Percentiles rank a stretch among this genome's conserved stretches.
Evolutionary conservation across 2,797 vertebrate genomes (phyloP).

Genomic region (Cuculus canorus): DNA sequence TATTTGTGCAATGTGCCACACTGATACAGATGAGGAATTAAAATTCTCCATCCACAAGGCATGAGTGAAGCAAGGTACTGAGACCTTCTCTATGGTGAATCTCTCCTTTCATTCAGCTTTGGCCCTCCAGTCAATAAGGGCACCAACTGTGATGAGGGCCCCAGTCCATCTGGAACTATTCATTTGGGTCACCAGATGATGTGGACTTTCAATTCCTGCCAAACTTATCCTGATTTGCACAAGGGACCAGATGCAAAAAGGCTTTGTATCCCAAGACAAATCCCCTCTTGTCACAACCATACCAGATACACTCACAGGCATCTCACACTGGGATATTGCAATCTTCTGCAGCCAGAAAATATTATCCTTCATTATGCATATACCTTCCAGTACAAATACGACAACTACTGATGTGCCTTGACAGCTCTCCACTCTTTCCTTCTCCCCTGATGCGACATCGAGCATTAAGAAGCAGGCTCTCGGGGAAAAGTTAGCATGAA

Average conservation of each 20-base stretch:
- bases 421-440: constrained; percentile 49
- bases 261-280: constrained; percentile 50
- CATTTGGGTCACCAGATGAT: constrained; percentile 63
- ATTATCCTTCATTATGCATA: constrained; percentile 49
- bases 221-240: constrained; percentile 50
- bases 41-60: neutral
- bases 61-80: neutral
- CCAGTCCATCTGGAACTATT: constrained; percentile 65
- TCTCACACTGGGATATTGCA: constrained; percentile 8
- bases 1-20: neutral
- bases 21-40: neutral
- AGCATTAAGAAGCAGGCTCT: constrained; percentile 40
- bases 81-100: neutral
- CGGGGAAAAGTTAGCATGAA: constrained; percentile 2
- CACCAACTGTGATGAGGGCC: constrained; percentile 59
- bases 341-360: constrained; percentile 53
- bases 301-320: constrained; percentile 10
- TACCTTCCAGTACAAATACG: constrained; percentile 39
- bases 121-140: constrained; percentile 8
- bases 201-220: constrained; percentile 60
- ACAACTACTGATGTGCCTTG: constrained; percentile 49
- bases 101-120: constrained; percentile 33
- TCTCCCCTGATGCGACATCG: neutral
- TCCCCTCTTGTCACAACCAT: constrained; percentile 26
- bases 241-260: constrained; percentile 41